Percentiles rank a stretch among this genome's conserved stretches.
Evolutionary conservation across 30 jellyfish, hydroid and myxozoan species (phyloP).

Genomic region (Rhopilema esculentum): DNA sequence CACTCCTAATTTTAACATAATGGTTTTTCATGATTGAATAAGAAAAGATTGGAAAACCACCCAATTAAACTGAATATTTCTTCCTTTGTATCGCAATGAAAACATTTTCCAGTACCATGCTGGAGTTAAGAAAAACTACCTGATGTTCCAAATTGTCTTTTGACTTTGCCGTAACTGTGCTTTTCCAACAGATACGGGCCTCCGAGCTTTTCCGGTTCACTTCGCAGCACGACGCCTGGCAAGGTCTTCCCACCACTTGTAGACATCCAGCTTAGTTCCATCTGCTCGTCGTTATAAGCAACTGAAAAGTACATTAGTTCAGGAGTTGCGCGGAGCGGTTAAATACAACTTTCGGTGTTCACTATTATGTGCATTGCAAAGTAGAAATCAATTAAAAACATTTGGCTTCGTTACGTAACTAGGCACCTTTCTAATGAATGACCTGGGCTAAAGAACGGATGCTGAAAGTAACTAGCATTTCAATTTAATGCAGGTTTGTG

Average conservation of each 20-base stretch:
- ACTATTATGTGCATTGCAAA: too few species aligned
- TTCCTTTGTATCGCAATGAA: background rate
- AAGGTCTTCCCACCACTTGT: background rate
- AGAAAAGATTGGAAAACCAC: too few species aligned
- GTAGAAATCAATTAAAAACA: too few species aligned
- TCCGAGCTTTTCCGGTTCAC: background rate
- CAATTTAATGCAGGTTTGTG: too few species aligned
- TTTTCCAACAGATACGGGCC: slow-evolving; percentile 4
- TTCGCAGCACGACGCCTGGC: slow-evolving; percentile 4
- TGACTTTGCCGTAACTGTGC: slow-evolving; percentile 10
- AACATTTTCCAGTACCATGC: background rate
- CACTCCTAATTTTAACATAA: too few species aligned
- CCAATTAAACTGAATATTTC: too few species aligned
- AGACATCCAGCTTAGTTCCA: slow-evolving; percentile 35
- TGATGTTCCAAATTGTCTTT: slow-evolving; percentile 11
- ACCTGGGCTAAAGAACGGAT: background rate
- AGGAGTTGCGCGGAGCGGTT: too few species aligned
- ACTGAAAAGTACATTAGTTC: background rate
- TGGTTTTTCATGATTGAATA: too few species aligned
- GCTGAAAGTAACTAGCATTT: too few species aligned
- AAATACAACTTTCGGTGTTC: background rate
- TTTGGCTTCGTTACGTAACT: background rate
- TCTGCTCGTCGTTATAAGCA: slow-evolving; percentile 50
- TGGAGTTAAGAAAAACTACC: background rate
- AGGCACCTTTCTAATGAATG: background rate